Conservation (phyloP, 1,140 invertebrate genomes). For the Zaprionus ornatus region DNA sequence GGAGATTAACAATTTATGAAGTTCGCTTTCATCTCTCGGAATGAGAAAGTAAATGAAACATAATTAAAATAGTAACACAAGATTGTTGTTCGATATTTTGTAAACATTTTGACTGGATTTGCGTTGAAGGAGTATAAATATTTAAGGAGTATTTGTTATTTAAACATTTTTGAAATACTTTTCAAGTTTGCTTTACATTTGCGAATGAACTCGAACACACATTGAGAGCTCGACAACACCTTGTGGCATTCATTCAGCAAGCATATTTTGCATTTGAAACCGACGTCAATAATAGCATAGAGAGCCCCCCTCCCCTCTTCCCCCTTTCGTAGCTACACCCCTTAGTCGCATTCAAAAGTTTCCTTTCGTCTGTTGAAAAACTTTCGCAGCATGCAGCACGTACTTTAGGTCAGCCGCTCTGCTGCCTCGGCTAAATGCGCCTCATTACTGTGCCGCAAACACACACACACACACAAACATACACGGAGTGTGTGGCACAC, state of each 20-base stretch:
- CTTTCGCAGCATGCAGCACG: conserved; percentile 28
- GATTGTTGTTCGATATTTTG: neutral
- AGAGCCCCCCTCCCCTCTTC: neutral
- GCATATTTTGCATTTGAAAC: conserved; percentile 4
- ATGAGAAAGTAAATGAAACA: neutral
- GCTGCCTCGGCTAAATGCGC: conserved; percentile 67
- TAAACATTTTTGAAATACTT: neutral
- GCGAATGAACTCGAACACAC: conserved; percentile 8
- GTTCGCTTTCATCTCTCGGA: neutral
- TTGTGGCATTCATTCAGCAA: neutral
- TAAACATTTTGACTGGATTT: neutral
- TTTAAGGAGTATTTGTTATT: neutral
- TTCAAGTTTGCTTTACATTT: neutral
- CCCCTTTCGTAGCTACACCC: neutral
- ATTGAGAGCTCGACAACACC: conserved; percentile 30
- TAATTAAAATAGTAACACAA: neutral
- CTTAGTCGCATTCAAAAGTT: conserved; percentile 37
- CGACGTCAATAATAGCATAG: conserved; percentile 27
- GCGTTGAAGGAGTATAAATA: no score
- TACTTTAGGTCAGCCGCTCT: conserved; percentile 44
- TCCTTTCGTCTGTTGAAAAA: conserved; percentile 23
- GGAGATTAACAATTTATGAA: conserved; percentile 2
- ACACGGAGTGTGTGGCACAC: neutral
- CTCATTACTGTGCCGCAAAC: conserved; percentile 65
- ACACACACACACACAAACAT: neutral